Evolutionary conservation across 2,797 vertebrate genomes (phyloP).

Genomic region (Sebastes minor): DNA sequence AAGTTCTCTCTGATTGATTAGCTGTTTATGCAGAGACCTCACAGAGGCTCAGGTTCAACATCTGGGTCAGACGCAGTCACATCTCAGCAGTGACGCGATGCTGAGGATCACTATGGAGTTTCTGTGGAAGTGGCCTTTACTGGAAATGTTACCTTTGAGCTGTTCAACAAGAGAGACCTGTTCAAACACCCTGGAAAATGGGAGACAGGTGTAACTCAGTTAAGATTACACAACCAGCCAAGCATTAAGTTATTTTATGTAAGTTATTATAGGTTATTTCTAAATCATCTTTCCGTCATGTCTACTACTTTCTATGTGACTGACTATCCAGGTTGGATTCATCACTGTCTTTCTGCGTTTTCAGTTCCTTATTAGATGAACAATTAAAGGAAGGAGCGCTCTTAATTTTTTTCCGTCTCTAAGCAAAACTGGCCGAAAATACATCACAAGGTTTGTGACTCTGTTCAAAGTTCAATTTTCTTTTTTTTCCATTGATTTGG

Average conservation of each 20-base stretch:
- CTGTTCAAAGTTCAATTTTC: not conserved
- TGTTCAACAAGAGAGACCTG: not conserved
- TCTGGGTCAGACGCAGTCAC: not conserved
- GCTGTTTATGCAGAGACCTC: not conserved
- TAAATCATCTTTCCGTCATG: too few relatives aligned
- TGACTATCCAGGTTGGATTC: not conserved
- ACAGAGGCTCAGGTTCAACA: not conserved
- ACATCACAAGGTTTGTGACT: not conserved
- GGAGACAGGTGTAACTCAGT: too few relatives aligned
- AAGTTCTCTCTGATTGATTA: not conserved
- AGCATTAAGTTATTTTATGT: too few relatives aligned
- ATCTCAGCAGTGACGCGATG: not conserved
- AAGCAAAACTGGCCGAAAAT: constrained; percentile 4
- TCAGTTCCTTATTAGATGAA: constrained; percentile 15
- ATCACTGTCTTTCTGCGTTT: not conserved
- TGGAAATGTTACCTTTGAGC: not conserved
- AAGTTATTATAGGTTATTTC: too few relatives aligned
- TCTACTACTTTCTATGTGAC: not conserved
- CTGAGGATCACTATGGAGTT: not conserved
- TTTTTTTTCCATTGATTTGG: not conserved
- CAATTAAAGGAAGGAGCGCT: not conserved
- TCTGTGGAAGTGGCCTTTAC: not conserved
- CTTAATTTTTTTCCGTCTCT: not conserved
- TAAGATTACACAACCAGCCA: too few relatives aligned
- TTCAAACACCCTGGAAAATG: not conserved